Conservation (phyloP, 2,797 vertebrate species). For the Phoeniculus purpureus region DNA sequence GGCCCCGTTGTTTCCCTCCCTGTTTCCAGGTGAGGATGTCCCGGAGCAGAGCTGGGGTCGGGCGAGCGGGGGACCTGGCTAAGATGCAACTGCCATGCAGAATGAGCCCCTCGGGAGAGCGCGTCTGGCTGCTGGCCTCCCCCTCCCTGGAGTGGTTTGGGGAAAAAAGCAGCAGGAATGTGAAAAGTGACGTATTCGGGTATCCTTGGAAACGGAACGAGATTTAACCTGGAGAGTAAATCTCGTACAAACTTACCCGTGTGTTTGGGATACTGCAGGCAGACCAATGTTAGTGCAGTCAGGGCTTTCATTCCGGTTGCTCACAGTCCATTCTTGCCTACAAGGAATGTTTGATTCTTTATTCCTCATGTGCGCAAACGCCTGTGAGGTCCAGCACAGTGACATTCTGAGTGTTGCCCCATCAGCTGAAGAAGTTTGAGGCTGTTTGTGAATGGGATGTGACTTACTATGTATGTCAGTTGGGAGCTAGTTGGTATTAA, state of each 20-base stretch:
- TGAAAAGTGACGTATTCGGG: neutral
- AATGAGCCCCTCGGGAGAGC: fast-evolving
- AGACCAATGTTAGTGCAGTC: fast-evolving
- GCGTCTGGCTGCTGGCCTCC: neutral
- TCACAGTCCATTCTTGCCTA: neutral
- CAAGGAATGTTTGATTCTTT: fast-evolving
- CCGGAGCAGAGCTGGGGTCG: neutral
- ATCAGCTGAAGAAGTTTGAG: neutral
- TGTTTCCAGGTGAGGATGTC: neutral
- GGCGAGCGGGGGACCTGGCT: fast-evolving
- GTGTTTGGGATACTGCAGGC: too few relatives aligned
- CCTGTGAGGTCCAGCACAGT: fast-evolving
- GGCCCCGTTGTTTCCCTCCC: fast-evolving
- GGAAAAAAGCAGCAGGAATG: neutral
- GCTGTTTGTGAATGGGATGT: fast-evolving
- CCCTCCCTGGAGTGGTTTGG: neutral
- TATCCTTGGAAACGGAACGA: constrained; percentile 31
- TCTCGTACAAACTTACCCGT: neutral
- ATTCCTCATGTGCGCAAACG: neutral
- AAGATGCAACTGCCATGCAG: fast-evolving
- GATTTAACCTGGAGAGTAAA: neutral
- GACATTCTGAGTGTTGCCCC: neutral
- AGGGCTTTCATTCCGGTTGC: neutral
- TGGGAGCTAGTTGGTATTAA: neutral
- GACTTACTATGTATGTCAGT: fast-evolving